Conservation (phyloP, 2,797 vertebrate species). For the Acrocephalus scirpaceus region DNA sequence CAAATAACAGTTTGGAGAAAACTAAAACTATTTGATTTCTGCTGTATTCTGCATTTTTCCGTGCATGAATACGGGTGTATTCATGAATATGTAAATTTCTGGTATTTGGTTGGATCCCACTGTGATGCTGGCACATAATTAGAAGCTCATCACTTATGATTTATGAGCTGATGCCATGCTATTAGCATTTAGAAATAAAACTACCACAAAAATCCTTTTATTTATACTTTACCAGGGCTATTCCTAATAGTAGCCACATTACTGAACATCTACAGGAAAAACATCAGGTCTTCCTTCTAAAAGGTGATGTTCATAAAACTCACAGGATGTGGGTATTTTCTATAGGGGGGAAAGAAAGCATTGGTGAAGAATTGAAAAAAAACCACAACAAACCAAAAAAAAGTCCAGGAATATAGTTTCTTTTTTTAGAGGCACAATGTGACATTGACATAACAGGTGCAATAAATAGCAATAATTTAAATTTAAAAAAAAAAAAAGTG, state of each 20-base stretch:
- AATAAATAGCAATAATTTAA: neutral
- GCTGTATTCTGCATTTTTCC: neutral
- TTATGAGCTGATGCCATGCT: conserved; percentile 18
- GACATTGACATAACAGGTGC: neutral
- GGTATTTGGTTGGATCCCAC: conserved; percentile 1
- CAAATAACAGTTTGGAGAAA: neutral
- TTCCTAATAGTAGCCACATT: neutral
- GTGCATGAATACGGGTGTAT: neutral
- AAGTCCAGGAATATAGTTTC: neutral
- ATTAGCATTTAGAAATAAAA: conserved; percentile 46
- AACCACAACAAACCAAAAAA: neutral
- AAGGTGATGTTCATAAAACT: neutral
- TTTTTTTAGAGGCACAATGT: neutral
- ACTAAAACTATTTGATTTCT: neutral
- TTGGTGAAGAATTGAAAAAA: neutral
- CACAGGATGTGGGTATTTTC: neutral
- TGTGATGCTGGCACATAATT: conserved; percentile 50
- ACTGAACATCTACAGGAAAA: neutral
- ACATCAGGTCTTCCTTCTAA: neutral
- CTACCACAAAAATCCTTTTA: neutral
- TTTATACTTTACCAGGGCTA: neutral
- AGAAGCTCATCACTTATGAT: conserved; percentile 44
- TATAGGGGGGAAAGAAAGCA: neutral
- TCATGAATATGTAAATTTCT: conserved; percentile 45
- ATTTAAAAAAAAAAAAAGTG: neutral